A percentile compares a stretch with the other conserved stretches of the same genome.
Evolutionary conservation across 1,140 invertebrate genomes (phyloP).

Genomic region (Lepidostoma basale): DNA sequence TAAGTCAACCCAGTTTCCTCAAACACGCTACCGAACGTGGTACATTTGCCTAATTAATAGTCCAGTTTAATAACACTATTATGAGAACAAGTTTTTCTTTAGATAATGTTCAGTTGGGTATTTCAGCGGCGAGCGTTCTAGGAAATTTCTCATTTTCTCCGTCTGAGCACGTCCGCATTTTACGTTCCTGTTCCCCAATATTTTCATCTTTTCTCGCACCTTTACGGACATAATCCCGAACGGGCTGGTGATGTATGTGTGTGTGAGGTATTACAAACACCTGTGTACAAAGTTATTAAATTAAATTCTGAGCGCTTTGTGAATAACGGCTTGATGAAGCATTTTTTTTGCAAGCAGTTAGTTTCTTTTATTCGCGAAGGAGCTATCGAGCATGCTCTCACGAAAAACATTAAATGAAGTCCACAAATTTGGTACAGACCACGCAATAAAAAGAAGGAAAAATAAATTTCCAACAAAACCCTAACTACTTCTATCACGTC

Average conservation of each 20-base stretch:
- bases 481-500: constrained; percentile 39
- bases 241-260: too few relatives aligned
- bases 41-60: not conserved
- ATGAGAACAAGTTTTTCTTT: constrained; percentile 3
- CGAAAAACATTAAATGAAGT: constrained; percentile 9
- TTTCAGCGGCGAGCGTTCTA: not conserved
- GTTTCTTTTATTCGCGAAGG: too few relatives aligned
- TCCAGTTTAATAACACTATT: constrained; percentile 19
- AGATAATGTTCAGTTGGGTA: not conserved
- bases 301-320: too few relatives aligned
- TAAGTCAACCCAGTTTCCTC: not conserved
- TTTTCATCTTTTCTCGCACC: constrained; percentile 19
- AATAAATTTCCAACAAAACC: constrained; percentile 39
- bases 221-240: constrained; percentile 1
- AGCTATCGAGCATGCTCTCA: not conserved
- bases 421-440: not conserved
- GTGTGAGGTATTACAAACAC: too few relatives aligned
- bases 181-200: constrained; percentile 1
- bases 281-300: too few relatives aligned
- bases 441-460: constrained; percentile 17
- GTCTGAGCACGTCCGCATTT: constrained; percentile 18
- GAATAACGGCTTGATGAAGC: too few relatives aligned
- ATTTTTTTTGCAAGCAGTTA: too few relatives aligned
- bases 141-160: constrained; percentile 11
- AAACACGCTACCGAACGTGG: not conserved